Evolutionary conservation across 2,113 vertebrate genomes (phyloP), one percentile per base, ranked within the genome.

Genomic region (Montifringilla adamsi): DNA sequence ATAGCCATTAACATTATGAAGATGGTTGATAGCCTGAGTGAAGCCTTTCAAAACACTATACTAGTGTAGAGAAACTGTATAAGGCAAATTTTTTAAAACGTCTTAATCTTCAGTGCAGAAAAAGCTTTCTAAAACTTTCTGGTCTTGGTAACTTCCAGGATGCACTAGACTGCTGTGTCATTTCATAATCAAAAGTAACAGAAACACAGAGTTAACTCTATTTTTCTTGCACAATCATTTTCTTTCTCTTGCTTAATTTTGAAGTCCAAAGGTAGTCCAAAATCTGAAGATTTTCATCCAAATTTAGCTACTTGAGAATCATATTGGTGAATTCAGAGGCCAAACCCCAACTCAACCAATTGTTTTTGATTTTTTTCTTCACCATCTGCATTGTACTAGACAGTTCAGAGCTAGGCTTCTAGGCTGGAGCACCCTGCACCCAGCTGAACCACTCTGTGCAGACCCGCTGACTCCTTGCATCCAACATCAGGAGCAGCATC

Each of bases 1-100:
- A 76, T 87, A 87, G 82, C 47, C 75, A 60, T 93, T 95, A 95
- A 35, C 28, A 37, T 84, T 79, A 84, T 86, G 59, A 97, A 79
- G 78, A 73, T 64, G 28, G 78, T 93, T 16, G 7, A 81, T 41
- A 92, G 24, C 47, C 94, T 93, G 35, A 94, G 64, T 37, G 49
- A 87, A 94, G 39, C 37, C 27, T 76, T 79, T 93, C 15, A 26
- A 60, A 82, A 21, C 18, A 55, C 69, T 74, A 41, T 90, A 91
- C 9, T 15, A 30, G 4, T 37, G 33, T 9, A 15, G 7, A 31
- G 41, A 84, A 91, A 87, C 7, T 9, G 33, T 24, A 28, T 44
- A 58, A 82, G 28, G 35, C 19, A 82, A 83, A 8, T 21, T 56
- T 73, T 83, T 58, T 11, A 68, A 26, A 72, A 89, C 67, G 84